Conservation (phyloP, 1,140 invertebrate genomes). For the Cyclina sinensis region DNA sequence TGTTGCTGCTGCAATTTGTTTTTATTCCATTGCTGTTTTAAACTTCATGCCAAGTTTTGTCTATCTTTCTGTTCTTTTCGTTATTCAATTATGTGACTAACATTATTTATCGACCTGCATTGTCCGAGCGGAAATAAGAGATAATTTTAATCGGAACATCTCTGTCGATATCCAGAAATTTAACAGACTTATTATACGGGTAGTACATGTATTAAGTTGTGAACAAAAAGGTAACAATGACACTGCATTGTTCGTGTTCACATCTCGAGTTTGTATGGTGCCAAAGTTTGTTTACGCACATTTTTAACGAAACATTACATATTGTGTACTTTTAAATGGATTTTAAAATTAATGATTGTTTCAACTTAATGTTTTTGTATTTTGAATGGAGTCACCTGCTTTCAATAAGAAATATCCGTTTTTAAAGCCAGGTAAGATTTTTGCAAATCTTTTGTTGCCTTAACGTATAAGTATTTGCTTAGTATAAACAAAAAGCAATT, state of each 20-base stretch:
- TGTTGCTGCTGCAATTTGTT: too few relatives aligned
- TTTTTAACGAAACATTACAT: constrained; percentile 17
- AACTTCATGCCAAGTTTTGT: too few relatives aligned
- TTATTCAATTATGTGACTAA: too few relatives aligned
- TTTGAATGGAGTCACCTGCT: constrained; percentile 39
- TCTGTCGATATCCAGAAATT: neutral
- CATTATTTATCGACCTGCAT: too few relatives aligned
- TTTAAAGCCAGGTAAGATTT: constrained; percentile 29
- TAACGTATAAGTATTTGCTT: too few relatives aligned
- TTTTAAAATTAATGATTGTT: constrained; percentile 25
- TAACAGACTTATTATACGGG: constrained; percentile 6
- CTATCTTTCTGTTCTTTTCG: too few relatives aligned
- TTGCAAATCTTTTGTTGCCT: too few relatives aligned
- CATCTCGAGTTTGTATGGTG: neutral
- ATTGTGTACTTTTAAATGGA: constrained; percentile 45
- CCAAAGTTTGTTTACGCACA: constrained; percentile 29
- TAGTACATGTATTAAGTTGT: neutral
- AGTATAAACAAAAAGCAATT: too few relatives aligned
- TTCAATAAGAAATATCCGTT: constrained; percentile 40
- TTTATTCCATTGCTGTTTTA: too few relatives aligned
- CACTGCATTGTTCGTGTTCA: neutral
- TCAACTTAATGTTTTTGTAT: neutral
- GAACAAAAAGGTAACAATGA: neutral
- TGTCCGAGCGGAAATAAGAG: too few relatives aligned
- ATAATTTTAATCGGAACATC: too few relatives aligned